These are phyloP conservation scores for Eupeodes latifasciatus DNA, from an alignment of 2,888 invertebrate species.

Conservation along the genomic window DNA sequence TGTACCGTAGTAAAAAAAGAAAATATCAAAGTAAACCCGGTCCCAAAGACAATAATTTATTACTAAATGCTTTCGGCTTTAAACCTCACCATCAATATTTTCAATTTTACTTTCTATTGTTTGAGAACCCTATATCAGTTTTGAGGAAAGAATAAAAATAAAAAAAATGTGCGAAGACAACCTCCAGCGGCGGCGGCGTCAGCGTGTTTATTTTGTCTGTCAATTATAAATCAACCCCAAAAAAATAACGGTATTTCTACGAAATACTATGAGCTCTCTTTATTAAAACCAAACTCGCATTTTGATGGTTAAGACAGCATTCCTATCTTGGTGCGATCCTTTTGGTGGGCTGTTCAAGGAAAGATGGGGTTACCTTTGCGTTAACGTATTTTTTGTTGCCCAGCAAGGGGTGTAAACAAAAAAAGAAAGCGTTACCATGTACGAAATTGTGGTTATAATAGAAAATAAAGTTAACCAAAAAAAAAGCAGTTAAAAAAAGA, in stretches of 20 bases:
- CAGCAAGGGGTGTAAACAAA: constrained; percentile 27
- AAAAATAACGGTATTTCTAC: constrained; percentile 39
- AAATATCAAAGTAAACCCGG: too few relatives aligned
- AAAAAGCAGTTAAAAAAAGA: constrained; percentile 12
- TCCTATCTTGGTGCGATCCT: constrained; percentile 28
- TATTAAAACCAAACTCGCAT: constrained; percentile 70
- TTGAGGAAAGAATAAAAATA: background rate
- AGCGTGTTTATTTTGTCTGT: constrained; percentile 55
- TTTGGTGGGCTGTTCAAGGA: background rate
- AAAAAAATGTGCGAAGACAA: constrained; percentile 47
- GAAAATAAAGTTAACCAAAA: constrained; percentile 22
- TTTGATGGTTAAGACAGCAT: constrained; percentile 37
- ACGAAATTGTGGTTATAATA: constrained; percentile 18
- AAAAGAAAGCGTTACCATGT: constrained; percentile 3
- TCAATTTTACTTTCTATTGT: background rate
- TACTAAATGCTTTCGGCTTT: background rate
- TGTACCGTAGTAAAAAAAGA: too few relatives aligned
- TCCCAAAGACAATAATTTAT: background rate
- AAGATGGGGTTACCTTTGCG: background rate
- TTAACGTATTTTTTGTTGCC: background rate
- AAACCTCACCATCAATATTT: background rate
- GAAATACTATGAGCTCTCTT: constrained; percentile 29
- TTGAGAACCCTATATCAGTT: background rate
- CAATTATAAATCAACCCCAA: constrained; percentile 71
- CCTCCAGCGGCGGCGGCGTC: constrained; percentile 15